Evolutionary conservation across 2,113 vertebrate species (phyloP).

Genomic region (Eonycteris spelaea): DNA sequence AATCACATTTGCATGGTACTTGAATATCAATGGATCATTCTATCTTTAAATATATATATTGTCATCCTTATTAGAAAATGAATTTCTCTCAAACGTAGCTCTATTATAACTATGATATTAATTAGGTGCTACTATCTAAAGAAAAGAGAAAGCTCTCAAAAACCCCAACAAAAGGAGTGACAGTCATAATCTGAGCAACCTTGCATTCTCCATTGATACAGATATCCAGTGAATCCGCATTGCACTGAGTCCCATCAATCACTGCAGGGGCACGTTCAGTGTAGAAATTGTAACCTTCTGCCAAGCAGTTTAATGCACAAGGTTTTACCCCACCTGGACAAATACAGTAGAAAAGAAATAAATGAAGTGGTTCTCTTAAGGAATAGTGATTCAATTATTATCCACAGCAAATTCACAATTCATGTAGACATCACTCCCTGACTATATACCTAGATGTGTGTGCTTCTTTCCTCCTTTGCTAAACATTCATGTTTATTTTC

Average conservation of each 20-base stretch:
- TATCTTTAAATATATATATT: not conserved
- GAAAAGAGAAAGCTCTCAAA: conserved; percentile 10
- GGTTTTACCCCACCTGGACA: conserved; percentile 95
- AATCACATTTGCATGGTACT: not conserved
- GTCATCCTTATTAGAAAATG: not conserved
- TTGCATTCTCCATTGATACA: conserved; percentile 99
- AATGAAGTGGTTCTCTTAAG: conserved; percentile 28
- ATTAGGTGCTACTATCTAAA: not conserved
- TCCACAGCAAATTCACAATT: conserved; percentile 28
- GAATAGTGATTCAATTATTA: conserved; percentile 14
- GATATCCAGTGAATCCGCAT: conserved; percentile 96
- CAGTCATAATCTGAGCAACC: conserved; percentile 82
- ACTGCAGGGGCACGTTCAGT: conserved; percentile 97
- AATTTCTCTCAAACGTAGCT: not conserved
- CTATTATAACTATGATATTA: conserved; percentile 17
- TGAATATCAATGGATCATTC: not conserved
- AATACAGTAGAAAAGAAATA: conserved; percentile 63
- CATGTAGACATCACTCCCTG: not conserved
- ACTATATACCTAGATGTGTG: not conserved
- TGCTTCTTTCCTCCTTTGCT: not conserved
- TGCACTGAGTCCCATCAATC: conserved; percentile 97
- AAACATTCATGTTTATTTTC: conserved; percentile 36
- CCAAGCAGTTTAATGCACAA: conserved; percentile 97
- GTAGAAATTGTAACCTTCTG: conserved; percentile 99
- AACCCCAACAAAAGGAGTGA: not conserved